Conservation (phyloP, 2,797 vertebrate species). For the Enteromius viviparus region DNA sequence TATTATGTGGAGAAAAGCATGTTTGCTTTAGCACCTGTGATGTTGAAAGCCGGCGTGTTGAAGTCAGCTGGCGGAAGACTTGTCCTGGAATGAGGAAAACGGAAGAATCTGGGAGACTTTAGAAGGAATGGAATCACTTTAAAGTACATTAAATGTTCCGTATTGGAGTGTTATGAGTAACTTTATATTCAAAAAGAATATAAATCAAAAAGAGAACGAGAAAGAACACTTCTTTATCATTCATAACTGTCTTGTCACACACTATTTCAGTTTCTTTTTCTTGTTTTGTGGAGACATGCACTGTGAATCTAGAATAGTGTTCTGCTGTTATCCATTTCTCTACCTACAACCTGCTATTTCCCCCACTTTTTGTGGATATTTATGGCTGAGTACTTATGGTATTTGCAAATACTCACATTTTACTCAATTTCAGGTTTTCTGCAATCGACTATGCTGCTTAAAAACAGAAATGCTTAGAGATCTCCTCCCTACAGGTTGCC, state of each 20-base stretch:
- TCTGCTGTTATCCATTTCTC: conserved; percentile 21
- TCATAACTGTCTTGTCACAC: not conserved
- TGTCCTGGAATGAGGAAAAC: not conserved
- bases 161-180: not conserved
- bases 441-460: not conserved
- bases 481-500: not conserved
- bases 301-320: conserved; percentile 44
- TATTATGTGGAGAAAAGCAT: conserved; percentile 38
- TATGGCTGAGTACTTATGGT: not conserved
- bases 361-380: not conserved
- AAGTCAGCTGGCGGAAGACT: not conserved
- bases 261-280: conserved; percentile 4
- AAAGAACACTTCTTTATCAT: not conserved
- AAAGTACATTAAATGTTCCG: conserved; percentile 10
- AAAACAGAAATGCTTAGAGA: not conserved
- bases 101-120: not conserved
- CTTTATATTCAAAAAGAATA: not conserved
- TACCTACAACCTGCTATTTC: not conserved
- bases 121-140: not conserved
- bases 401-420: conserved; percentile 17
- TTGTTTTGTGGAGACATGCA: conserved; percentile 46
- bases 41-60: not conserved
- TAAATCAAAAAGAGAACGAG: not conserved
- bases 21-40: conserved; percentile 50
- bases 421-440: conserved; percentile 10